Percentiles rank a stretch among this genome's conserved stretches.
These are phyloP conservation scores for Apaloderma vittatum DNA, from an alignment of 2,113 vertebrate species.

Conservation along the genomic window DNA sequence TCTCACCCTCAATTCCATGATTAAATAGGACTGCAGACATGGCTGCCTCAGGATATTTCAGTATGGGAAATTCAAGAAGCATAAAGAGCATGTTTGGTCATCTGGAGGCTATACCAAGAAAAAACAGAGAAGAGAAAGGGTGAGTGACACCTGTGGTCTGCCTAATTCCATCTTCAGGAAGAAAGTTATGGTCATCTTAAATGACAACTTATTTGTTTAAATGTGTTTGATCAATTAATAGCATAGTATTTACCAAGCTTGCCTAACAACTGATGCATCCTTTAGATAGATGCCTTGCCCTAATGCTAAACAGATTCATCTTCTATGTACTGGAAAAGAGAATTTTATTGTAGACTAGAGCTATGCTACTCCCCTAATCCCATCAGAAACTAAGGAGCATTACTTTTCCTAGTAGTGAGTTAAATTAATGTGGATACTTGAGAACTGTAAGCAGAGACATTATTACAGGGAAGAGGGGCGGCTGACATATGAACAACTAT, in stretches of 20 bases:
- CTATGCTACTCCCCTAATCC: background rate
- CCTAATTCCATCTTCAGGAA: background rate
- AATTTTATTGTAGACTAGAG: background rate
- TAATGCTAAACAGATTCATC: background rate
- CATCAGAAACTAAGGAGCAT: background rate
- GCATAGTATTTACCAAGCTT: background rate
- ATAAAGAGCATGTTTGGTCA: background rate
- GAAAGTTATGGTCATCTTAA: background rate
- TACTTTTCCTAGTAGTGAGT: conserved; percentile 13
- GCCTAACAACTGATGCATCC: background rate
- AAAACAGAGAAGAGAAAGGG: background rate
- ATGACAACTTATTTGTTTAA: background rate
- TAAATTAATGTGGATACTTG: background rate
- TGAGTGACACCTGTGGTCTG: background rate
- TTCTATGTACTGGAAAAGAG: background rate
- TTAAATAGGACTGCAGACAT: background rate
- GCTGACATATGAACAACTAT: conserved; percentile 22
- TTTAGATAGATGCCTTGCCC: background rate
- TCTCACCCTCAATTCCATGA: conserved; percentile 1
- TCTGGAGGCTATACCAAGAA: background rate
- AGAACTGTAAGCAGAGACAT: background rate
- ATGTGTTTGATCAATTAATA: background rate
- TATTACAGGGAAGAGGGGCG: background rate
- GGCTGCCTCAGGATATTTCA: background rate
- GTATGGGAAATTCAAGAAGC: background rate